phyloP scores from a whole-genome alignment of 2,888 invertebrate genomes.

The Dascillus cervinus region DNA sequence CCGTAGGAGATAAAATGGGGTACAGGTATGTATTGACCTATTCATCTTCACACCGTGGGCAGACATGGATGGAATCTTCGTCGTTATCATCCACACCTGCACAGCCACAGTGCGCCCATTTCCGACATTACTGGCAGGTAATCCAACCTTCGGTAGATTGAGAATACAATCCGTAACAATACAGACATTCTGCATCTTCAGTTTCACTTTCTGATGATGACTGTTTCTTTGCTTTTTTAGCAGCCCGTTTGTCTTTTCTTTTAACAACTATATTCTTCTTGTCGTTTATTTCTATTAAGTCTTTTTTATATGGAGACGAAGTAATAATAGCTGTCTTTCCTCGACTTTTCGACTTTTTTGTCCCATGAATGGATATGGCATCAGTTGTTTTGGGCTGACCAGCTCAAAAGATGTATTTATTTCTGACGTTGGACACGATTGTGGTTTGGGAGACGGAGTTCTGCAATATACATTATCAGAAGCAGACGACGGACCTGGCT shows the following conservation, averaged over 20 bases:
- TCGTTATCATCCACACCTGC: slow-evolving; percentile 8
- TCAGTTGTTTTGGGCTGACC: no score
- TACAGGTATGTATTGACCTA: no score
- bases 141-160: slow-evolving; percentile 21
- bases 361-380: no score
- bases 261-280: background rate
- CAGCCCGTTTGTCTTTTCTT: background rate
- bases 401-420: no score
- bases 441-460: no score
- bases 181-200: slow-evolving; percentile 15
- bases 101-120: slow-evolving; percentile 20
- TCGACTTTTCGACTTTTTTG: background rate
- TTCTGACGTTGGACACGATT: no score
- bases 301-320: slow-evolving; percentile 1
- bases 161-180: slow-evolving; percentile 17
- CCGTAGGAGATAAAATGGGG: no score
- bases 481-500: background rate
- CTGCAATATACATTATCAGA: background rate
- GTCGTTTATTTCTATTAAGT: background rate
- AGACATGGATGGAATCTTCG: no score
- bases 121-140: slow-evolving; percentile 15
- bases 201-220: slow-evolving; percentile 3
- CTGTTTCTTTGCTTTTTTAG: slow-evolving; percentile 1
- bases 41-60: no score
- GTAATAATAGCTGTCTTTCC: slow-evolving; percentile 2